Evolutionary conservation across 2,888 invertebrate genomes (phyloP).

Genomic region (Tipula helvola): DNA sequence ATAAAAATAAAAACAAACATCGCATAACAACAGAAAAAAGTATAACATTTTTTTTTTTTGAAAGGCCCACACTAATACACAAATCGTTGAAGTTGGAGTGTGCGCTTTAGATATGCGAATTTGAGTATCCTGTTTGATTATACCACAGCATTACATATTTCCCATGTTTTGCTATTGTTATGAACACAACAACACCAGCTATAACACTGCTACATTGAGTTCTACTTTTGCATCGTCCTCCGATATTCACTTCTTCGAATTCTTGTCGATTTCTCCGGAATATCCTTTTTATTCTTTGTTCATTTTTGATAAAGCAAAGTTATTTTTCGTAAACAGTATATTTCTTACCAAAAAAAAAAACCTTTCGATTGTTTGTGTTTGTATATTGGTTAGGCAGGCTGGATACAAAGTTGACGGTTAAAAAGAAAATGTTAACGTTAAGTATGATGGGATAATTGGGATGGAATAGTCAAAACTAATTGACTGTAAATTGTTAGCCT

Average conservation of each 20-base stretch:
- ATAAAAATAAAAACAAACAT: not conserved
- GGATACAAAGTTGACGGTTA: not conserved
- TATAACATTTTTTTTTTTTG: not conserved
- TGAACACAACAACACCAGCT: not conserved
- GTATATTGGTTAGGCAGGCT: not conserved
- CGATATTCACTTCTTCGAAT: not conserved
- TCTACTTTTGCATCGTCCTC: not conserved
- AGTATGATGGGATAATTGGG: not conserved
- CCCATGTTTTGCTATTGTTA: not conserved
- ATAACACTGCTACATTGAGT: not conserved
- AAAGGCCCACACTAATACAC: not conserved
- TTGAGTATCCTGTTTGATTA: not conserved
- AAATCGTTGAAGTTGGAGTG: not conserved
- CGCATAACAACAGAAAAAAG: not conserved
- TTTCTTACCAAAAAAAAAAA: not conserved
- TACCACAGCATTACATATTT: not conserved
- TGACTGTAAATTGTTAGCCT: not conserved
- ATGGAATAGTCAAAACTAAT: not conserved
- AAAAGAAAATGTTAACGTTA: not conserved
- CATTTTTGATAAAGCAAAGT: not conserved
- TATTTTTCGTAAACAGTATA: not conserved
- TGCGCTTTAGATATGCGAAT: not conserved
- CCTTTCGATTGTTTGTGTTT: not conserved
- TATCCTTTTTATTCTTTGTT: not conserved
- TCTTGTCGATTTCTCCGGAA: not conserved